phyloP scores from a whole-genome alignment of 92 coral and sea anemone genomes.

The Epizoanthus stellaris region DNA sequence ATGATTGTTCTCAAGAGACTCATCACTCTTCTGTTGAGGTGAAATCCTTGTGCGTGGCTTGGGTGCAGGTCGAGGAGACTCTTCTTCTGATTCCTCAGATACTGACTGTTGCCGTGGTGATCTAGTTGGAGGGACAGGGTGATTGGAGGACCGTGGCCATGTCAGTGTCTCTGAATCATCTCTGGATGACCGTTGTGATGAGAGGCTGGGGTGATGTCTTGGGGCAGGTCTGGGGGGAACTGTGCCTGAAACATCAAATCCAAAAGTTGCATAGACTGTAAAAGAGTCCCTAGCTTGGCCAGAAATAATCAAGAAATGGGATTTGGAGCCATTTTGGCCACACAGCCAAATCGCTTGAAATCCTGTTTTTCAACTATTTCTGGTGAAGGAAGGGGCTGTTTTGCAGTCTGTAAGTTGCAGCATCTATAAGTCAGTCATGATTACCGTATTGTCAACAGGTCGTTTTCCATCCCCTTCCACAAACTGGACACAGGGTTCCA shows the following conservation, averaged over 20 bases:
- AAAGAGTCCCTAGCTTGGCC: too few relatives aligned
- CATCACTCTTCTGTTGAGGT: not conserved
- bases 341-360: too few relatives aligned
- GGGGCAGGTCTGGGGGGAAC: constrained; percentile 30
- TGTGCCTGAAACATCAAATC: constrained; percentile 1
- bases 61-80: constrained; percentile 52
- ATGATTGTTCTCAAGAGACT: not conserved
- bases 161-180: constrained; percentile 7
- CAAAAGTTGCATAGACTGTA: not conserved
- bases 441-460: too few relatives aligned
- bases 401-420: too few relatives aligned
- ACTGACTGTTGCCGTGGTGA: constrained; percentile 45
- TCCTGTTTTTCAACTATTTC: too few relatives aligned
- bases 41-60: constrained; percentile 14
- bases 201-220: constrained; percentile 6
- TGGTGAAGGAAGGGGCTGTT: too few relatives aligned
- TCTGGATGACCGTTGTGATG: constrained; percentile 15
- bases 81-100: constrained; percentile 28
- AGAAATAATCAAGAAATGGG: too few relatives aligned
- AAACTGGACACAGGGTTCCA: too few relatives aligned
- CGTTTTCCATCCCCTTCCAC: too few relatives aligned
- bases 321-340: too few relatives aligned
- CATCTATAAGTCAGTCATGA: too few relatives aligned
- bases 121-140: constrained; percentile 56
- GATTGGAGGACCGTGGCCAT: constrained; percentile 23